phyloP scores from a whole-genome alignment of 2,888 invertebrate species.

The Cyclophora punctaria region DNA sequence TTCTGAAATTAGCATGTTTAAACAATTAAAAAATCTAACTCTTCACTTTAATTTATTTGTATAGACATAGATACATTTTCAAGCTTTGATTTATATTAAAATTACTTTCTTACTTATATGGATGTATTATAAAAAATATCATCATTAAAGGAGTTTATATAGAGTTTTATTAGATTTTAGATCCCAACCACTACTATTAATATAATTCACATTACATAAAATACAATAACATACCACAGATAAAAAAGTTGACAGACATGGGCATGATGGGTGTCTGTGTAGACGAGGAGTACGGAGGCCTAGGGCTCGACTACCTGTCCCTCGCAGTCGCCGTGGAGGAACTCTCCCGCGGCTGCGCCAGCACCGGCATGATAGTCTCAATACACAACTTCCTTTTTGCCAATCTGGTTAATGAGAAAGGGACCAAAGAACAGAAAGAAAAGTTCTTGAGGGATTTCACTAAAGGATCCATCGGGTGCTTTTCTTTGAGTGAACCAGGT shows the following conservation, averaged over 20 bases:
- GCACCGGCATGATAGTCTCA: slow-evolving; percentile 83
- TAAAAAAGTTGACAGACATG: slow-evolving; percentile 79
- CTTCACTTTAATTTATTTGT: no score
- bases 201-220: no score
- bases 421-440: slow-evolving; percentile 79
- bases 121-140: no score
- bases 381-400: slow-evolving; percentile 87
- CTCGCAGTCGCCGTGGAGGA: slow-evolving; percentile 86
- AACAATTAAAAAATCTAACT: no score
- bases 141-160: no score
- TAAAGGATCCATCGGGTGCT: slow-evolving; percentile 82
- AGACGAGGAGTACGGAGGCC: slow-evolving; percentile 79
- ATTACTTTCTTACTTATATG: no score
- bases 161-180: no score
- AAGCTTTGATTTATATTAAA: no score
- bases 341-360: slow-evolving; percentile 84
- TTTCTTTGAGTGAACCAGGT: slow-evolving; percentile 88
- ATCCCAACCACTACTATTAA: no score
- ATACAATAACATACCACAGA: slow-evolving; percentile 45
- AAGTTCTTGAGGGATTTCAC: slow-evolving; percentile 77
- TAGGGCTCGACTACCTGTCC: slow-evolving; percentile 80
- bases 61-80: no score
- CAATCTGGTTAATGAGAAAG: slow-evolving; percentile 79
- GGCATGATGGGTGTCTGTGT: slow-evolving; percentile 82
- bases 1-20: no score